Percentiles rank a stretch among this genome's conserved stretches.
Conservation (phyloP, 1,140 invertebrate species). For the Solenopsis fugax region DNA sequence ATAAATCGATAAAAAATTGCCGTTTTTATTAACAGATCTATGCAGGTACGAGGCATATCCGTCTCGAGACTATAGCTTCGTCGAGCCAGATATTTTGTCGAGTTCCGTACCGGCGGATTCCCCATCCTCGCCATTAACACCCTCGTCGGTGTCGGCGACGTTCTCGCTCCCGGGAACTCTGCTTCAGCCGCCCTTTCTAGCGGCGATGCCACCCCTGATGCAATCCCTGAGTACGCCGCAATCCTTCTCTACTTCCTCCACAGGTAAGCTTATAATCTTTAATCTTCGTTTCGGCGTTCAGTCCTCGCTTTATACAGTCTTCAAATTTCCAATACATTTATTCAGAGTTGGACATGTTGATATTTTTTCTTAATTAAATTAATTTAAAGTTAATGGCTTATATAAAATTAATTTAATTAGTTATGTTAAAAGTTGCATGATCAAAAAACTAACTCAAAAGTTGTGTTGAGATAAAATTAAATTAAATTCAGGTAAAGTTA, state of each 20-base stretch:
- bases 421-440: no score
- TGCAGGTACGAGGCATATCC: slow-evolving; percentile 73
- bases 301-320: neutral
- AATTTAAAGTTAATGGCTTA: no score
- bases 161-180: slow-evolving; percentile 73
- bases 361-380: no score
- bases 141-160: slow-evolving; percentile 66
- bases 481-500: no score
- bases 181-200: slow-evolving; percentile 71
- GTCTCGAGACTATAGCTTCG: slow-evolving; percentile 65
- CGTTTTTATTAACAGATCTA: slow-evolving; percentile 64
- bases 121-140: slow-evolving; percentile 64
- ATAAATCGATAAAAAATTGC: slow-evolving; percentile 9
- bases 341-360: no score
- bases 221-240: slow-evolving; percentile 73
- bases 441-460: no score
- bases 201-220: slow-evolving; percentile 70
- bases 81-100: slow-evolving; percentile 60
- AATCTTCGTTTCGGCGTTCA: neutral
- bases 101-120: slow-evolving; percentile 59
- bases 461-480: no score
- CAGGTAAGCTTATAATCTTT: slow-evolving; percentile 41
- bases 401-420: no score
- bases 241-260: slow-evolving; percentile 58
- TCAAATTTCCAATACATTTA: neutral